phyloP scores from a whole-genome alignment of 2,113 vertebrate species.

The Triplophysa siluroides region DNA sequence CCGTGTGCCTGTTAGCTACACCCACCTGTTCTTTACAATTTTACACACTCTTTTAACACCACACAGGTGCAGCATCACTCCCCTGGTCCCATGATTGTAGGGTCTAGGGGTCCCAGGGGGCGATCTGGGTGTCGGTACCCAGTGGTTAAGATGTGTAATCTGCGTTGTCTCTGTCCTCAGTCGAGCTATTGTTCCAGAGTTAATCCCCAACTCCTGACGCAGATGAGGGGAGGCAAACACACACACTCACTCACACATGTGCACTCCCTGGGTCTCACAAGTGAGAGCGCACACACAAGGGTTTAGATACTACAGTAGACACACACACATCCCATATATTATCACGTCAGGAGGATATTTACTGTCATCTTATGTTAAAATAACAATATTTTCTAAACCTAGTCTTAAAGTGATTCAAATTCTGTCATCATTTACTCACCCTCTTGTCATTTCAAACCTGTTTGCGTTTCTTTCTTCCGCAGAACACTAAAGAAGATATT shows the following conservation, averaged over 20 bases:
- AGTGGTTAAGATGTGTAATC: constrained; percentile 5
- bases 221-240: constrained; percentile 23
- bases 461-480: too few species aligned
- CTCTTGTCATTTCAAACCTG: too few species aligned
- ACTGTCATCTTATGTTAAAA: too few species aligned
- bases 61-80: not conserved
- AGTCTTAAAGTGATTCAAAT: too few species aligned
- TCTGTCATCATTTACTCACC: too few species aligned
- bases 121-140: not conserved
- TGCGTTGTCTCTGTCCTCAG: not conserved
- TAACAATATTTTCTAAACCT: too few species aligned
- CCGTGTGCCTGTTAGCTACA: not conserved
- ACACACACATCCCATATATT: not conserved
- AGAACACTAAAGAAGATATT: too few species aligned
- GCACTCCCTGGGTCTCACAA: constrained; percentile 11
- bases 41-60: not conserved
- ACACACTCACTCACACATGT: not conserved
- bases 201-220: constrained; percentile 37
- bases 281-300: not conserved
- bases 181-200: constrained; percentile 22
- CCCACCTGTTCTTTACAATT: not conserved
- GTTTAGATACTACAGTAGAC: not conserved
- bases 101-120: constrained; percentile 10
- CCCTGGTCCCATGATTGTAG: not conserved
- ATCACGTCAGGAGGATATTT: too few species aligned